Conservation (phyloP, 2,113 vertebrate genomes). For the Trachemys scripta region DNA sequence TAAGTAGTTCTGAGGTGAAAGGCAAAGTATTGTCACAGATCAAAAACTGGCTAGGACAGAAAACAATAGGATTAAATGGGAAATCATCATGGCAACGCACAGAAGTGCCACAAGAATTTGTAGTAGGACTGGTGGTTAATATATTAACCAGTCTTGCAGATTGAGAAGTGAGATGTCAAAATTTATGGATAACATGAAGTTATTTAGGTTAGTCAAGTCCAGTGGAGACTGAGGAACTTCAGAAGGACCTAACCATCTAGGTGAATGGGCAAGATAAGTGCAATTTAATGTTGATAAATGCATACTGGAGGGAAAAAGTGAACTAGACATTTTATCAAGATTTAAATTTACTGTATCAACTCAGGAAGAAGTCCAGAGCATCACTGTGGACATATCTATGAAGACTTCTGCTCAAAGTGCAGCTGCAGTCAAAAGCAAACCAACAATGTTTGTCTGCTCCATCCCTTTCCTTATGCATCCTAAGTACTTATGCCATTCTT, state of each 20-base stretch:
- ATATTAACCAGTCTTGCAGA: too few relatives aligned
- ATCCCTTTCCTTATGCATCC: too few relatives aligned
- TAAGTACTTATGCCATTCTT: background rate
- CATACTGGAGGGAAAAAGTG: background rate
- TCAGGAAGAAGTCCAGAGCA: background rate
- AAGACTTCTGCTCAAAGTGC: background rate
- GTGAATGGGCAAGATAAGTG: background rate
- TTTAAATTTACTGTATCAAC: background rate
- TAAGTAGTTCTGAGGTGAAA: too few relatives aligned
- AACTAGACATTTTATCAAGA: background rate
- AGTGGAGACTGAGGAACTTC: background rate
- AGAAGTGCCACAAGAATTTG: too few relatives aligned
- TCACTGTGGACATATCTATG: background rate
- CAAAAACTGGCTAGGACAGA: too few relatives aligned
- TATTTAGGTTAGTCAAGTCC: background rate
- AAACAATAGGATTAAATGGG: too few relatives aligned
- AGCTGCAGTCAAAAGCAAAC: background rate
- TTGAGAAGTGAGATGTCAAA: background rate
- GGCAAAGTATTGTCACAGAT: too few relatives aligned
- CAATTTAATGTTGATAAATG: background rate
- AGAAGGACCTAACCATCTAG: background rate
- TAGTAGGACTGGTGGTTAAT: too few relatives aligned
- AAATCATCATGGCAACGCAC: too few relatives aligned
- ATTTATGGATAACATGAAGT: background rate
- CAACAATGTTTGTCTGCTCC: background rate